Conservation (phyloP, 2,888 invertebrate genomes). For the Ischnus inquisitorius region DNA sequence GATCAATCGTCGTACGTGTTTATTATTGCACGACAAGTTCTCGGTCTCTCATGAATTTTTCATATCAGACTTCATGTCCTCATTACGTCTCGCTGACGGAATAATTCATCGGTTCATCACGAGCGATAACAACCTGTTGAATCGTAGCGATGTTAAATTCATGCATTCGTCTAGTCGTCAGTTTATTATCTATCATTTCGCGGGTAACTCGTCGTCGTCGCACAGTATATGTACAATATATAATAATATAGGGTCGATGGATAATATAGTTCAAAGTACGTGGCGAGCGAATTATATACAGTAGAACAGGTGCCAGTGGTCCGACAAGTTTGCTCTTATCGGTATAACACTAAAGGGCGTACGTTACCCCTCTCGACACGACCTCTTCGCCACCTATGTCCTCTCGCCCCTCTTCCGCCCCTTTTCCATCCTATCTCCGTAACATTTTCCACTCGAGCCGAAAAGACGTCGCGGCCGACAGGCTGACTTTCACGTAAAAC, state of each 20-base stretch:
- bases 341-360: conserved; percentile 34
- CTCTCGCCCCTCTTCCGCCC: not conserved
- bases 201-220: not conserved
- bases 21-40: not conserved
- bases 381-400: not conserved
- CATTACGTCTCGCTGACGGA: not conserved
- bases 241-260: conserved; percentile 1
- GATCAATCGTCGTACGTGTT: not conserved
- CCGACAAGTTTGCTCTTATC: conserved; percentile 23
- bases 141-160: not conserved
- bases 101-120: not conserved
- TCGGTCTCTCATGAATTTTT: not conserved
- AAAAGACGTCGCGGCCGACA: not conserved
- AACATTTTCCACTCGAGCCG: conserved; percentile 28
- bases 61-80: not conserved
- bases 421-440: not conserved
- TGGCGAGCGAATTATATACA: conserved; percentile 28
- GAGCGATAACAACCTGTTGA: not conserved
- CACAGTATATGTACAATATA: not conserved
- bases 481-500: not conserved
- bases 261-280: conserved; percentile 30
- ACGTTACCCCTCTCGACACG: conserved; percentile 6
- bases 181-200: conserved; percentile 3
- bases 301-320: conserved; percentile 22
- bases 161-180: not conserved